Conservation (phyloP, 2,888 invertebrate genomes). For the Apotomis betuletana region DNA sequence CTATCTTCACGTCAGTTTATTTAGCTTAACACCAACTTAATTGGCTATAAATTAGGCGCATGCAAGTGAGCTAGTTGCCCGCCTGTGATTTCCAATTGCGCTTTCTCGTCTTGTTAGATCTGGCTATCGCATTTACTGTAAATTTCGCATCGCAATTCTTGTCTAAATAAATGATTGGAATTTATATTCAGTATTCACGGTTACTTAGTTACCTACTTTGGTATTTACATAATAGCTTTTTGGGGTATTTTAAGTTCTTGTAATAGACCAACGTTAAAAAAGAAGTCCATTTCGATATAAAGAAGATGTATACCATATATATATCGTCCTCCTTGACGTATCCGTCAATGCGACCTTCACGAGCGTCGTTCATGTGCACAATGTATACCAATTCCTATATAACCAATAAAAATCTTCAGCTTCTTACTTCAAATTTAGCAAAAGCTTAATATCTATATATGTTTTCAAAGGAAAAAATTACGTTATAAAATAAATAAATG, state of each 20-base stretch:
- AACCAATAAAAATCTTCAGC: not conserved
- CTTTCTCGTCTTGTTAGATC: slow-evolving; percentile 66
- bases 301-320: no score
- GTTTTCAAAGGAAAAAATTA: no score
- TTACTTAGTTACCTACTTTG: not conserved
- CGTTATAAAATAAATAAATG: no score
- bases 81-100: slow-evolving; percentile 54
- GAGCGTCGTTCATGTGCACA: no score
- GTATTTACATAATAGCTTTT: not conserved
- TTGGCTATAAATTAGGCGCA: slow-evolving; percentile 79
- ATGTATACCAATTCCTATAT: no score
- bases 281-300: no score
- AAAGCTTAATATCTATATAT: no score
- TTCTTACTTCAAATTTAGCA: not conserved
- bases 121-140: slow-evolving; percentile 54
- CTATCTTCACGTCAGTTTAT: slow-evolving; percentile 77
- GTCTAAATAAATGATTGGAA: slow-evolving; percentile 1
- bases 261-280: no score
- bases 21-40: slow-evolving; percentile 79
- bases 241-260: no score
- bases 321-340: no score
- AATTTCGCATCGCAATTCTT: slow-evolving; percentile 17
- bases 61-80: slow-evolving; percentile 71
- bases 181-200: not conserved
- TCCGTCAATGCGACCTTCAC: no score